Conservation (phyloP, 1,140 invertebrate genomes). For the Lamellibrachia luymesi region DNA sequence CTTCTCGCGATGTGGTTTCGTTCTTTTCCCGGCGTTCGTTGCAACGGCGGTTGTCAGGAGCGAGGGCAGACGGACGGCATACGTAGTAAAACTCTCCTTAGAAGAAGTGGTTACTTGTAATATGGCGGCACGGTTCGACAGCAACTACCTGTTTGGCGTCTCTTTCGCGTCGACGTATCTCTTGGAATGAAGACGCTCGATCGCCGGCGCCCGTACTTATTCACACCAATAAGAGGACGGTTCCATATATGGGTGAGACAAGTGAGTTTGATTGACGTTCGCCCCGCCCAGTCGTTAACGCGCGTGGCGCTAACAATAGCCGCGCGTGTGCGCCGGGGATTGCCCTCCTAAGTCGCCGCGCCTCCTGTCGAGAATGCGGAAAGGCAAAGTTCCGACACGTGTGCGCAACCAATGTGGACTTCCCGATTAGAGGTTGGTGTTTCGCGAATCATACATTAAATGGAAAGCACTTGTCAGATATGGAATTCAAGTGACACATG, state of each 20-base stretch:
- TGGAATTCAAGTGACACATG: not conserved
- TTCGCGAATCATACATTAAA: not conserved
- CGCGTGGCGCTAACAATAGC: slow-evolving; percentile 2
- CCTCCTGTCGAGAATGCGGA: not conserved
- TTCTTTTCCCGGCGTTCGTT: not conserved
- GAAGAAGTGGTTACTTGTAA: not conserved
- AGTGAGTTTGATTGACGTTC: not conserved
- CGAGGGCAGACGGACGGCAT: not conserved
- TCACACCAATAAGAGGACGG: not conserved
- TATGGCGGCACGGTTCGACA: not conserved
- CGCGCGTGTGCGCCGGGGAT: not conserved
- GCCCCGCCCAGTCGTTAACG: not conserved
- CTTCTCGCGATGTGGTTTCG: not conserved
- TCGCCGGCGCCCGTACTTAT: not conserved
- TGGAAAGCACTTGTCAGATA: not conserved
- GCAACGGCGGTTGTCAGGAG: not conserved
- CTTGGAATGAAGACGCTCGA: not conserved
- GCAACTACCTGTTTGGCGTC: not conserved
- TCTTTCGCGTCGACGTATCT: not conserved
- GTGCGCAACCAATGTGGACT: not conserved
- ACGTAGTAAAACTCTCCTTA: not conserved
- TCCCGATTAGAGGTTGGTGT: not conserved
- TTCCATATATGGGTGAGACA: not conserved
- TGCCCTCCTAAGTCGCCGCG: not conserved
- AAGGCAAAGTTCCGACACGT: not conserved